A percentile compares a stretch with the other conserved stretches of the same genome.
phyloP scores from a whole-genome alignment of 2,113 vertebrate species.

The Oreotrochilus melanogaster region DNA sequence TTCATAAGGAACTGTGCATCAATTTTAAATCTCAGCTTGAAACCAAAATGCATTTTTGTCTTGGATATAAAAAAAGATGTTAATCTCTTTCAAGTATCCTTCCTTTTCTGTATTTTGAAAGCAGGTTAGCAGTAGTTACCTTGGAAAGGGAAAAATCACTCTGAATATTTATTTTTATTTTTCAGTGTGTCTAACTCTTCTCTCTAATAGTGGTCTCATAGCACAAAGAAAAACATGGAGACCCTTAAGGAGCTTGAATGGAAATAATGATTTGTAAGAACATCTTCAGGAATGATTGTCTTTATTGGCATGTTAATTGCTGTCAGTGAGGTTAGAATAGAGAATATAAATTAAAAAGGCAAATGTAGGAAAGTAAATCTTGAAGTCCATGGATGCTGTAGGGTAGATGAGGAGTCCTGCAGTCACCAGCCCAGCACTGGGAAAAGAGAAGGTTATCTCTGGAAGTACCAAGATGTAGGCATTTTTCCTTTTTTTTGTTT shows the following conservation, averaged over 20 bases:
- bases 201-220: background rate
- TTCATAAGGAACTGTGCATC: background rate
- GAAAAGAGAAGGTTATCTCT: background rate
- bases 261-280: background rate
- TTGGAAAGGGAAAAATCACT: background rate
- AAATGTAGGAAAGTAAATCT: background rate
- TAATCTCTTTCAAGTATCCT: background rate
- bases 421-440: background rate
- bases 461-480: background rate
- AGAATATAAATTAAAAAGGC: background rate
- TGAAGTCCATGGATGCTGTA: background rate
- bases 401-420: background rate
- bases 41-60: background rate
- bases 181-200: background rate
- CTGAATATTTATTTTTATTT: background rate
- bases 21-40: conserved; percentile 28
- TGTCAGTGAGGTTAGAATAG: background rate
- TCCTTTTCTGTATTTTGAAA: background rate
- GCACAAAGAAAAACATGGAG: background rate
- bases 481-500: background rate
- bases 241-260: background rate
- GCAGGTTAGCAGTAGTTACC: background rate
- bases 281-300: background rate
- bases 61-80: background rate
- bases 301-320: background rate